These are phyloP conservation scores for Ceratina australensis DNA, from an alignment of 1,140 invertebrate genomes.

Conservation along the genomic window DNA sequence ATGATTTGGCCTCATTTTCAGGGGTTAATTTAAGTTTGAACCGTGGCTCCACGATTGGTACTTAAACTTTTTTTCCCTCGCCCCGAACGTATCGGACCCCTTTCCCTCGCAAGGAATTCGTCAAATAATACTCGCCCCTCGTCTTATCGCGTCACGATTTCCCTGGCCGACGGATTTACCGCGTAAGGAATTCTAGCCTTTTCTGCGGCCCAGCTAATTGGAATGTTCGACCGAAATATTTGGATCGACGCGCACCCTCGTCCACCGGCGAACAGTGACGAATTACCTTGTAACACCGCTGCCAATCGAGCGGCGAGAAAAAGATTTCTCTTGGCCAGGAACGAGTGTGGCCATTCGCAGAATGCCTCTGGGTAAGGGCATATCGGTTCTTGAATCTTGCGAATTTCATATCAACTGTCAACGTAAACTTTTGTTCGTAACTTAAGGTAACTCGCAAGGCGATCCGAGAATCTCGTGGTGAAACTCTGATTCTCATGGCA, in stretches of 20 bases:
- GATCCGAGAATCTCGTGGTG: constrained; percentile 30
- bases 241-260: constrained; percentile 53
- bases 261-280: constrained; percentile 11
- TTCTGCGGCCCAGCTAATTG: constrained; percentile 64
- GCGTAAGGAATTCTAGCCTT: constrained; percentile 57
- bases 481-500: no score
- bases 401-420: not conserved
- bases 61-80: not conserved
- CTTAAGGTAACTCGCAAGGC: constrained; percentile 23
- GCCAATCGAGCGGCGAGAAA: not conserved
- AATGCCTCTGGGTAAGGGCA: not conserved
- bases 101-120: not conserved
- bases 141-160: constrained; percentile 51
- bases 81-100: not conserved
- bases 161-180: constrained; percentile 30
- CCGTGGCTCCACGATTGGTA: constrained; percentile 18
- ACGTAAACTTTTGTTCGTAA: constrained; percentile 23
- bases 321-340: not conserved
- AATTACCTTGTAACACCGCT: constrained; percentile 25
- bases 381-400: constrained; percentile 27
- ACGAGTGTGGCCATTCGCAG: not conserved
- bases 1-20: constrained; percentile 38
- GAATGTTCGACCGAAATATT: constrained; percentile 65
- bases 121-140: constrained; percentile 27
- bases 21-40: constrained; percentile 39